phyloP scores from a whole-genome alignment of 2,888 invertebrate genomes.

The Eupithecia inturbata region DNA sequence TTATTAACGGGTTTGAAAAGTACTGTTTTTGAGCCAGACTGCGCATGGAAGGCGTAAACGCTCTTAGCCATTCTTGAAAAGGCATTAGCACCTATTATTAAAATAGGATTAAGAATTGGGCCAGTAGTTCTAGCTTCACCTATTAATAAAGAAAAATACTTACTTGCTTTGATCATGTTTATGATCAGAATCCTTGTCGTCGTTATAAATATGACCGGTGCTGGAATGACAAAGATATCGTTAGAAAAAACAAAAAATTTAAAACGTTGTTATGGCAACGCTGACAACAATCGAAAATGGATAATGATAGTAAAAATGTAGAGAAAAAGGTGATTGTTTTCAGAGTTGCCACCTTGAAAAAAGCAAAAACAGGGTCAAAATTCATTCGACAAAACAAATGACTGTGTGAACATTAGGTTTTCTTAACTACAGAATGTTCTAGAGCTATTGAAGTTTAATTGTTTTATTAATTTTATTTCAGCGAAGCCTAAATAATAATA shows the following conservation, averaged over 20 bases:
- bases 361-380: conserved; percentile 65
- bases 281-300: conserved; percentile 42
- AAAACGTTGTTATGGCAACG: conserved; percentile 44
- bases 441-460: conserved; percentile 30
- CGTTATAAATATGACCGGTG: conserved; percentile 77
- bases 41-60: too few species aligned
- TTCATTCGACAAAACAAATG: conserved; percentile 69
- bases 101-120: too few species aligned
- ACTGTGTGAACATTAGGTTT: conserved; percentile 53
- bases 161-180: conserved; percentile 83
- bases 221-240: conserved; percentile 62
- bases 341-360: conserved; percentile 56
- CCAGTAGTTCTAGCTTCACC: too few species aligned
- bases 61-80: too few species aligned
- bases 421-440: conserved; percentile 27
- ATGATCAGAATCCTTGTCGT: conserved; percentile 81
- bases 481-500: conserved; percentile 81
- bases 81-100: too few species aligned
- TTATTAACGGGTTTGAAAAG: too few species aligned
- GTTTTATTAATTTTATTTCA: conserved; percentile 46
- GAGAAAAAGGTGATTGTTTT: conserved; percentile 41
- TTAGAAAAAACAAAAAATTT: conserved; percentile 26
- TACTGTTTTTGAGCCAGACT: too few species aligned
- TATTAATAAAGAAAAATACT: conserved; percentile 46
- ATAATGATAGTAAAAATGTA: neutral